These are phyloP conservation scores for Pocillopora grandis DNA, from an alignment of 92 coral and sea anemone species.

Conservation along the genomic window DNA sequence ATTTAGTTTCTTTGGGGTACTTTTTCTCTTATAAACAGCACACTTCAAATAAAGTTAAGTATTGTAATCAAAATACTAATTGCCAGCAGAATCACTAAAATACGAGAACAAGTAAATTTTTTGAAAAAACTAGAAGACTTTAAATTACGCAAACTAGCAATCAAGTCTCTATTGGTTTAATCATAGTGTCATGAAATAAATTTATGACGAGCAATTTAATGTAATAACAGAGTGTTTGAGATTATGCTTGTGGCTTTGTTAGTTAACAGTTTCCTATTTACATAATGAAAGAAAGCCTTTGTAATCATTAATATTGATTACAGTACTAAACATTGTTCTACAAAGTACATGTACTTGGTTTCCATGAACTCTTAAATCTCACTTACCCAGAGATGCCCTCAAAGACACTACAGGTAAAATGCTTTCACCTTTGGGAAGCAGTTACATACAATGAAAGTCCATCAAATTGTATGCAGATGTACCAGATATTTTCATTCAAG, in stretches of 20 bases:
- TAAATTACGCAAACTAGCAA: no score
- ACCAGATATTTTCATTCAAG: no score
- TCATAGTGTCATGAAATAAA: neutral
- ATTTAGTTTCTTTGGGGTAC: no score
- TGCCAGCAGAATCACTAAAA: no score
- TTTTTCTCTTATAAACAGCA: no score
- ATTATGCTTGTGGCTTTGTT: neutral
- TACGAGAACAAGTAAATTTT: no score
- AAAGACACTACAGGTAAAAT: constrained; percentile 13
- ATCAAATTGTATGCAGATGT: no score
- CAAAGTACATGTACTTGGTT: neutral
- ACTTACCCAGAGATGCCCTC: constrained; percentile 12
- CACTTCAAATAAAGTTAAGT: no score
- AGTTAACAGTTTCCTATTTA: neutral
- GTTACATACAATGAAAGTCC: no score
- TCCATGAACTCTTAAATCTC: neutral
- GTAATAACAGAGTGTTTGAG: neutral
- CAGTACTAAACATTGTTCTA: neutral
- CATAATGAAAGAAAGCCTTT: neutral
- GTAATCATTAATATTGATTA: neutral
- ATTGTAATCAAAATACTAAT: no score
- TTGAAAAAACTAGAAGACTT: no score
- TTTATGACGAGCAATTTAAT: neutral
- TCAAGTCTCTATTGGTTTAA: neutral
- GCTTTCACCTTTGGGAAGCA: neutral